A percentile compares a stretch with the other conserved stretches of the same genome.
phyloP scores from a whole-genome alignment of 2,113 vertebrate species.

The Danio rerio region GRCz12tu NC_133189.1:4677501-4678000 shows the following conservation, averaged over 20 bases:
- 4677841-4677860: background rate
- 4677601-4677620: background rate
- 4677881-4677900: background rate
- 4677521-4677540: background rate
- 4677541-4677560: background rate
- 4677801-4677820: background rate
- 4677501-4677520: constrained; percentile 29
- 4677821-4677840: background rate
- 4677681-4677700: constrained; percentile 7
- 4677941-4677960: background rate
- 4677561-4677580: background rate
- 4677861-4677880: background rate
- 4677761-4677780: constrained; percentile 34
- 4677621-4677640: background rate
- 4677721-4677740: constrained; percentile 26
- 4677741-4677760: constrained; percentile 12
- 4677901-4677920: background rate
- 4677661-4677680: constrained; percentile 10
- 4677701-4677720: constrained; percentile 35
- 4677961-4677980: background rate
- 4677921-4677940: background rate
- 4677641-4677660: background rate
- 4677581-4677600: background rate
- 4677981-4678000: background rate
- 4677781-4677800: constrained; percentile 44